A percentile compares a stretch with the other conserved stretches of the same genome.
These are phyloP conservation scores for Austrofundulus limnaeus DNA, from an alignment of 2,113 vertebrate species.

Conservation along the genomic window DNA sequence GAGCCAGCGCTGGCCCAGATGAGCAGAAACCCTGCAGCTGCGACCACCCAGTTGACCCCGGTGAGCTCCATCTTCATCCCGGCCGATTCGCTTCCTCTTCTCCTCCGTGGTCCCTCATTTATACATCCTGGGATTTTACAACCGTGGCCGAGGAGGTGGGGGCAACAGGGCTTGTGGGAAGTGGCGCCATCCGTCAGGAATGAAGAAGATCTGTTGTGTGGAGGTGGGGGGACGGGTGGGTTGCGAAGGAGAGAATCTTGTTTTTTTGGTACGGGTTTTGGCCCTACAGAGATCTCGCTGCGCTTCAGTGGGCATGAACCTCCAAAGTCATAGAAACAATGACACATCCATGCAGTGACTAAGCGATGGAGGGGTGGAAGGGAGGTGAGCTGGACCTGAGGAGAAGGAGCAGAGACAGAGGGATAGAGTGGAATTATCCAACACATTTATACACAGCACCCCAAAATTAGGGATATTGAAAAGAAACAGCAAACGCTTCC, in stretches of 20 bases:
- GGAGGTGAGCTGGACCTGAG: conserved; percentile 56
- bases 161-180: conserved; percentile 50
- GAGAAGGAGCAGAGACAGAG: conserved; percentile 6
- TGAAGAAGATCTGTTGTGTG: conserved; percentile 41
- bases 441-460: conserved; percentile 44
- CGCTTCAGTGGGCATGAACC: conserved; percentile 78
- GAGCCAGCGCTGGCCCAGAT: conserved; percentile 69
- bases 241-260: conserved; percentile 33
- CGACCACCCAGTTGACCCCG: conserved; percentile 52
- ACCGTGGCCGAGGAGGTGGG: conserved; percentile 58
- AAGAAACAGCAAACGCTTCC: no score
- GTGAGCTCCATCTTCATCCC: conserved; percentile 80
- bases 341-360: conserved; percentile 80
- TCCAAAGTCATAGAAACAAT: conserved; percentile 77
- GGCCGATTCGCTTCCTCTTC: conserved; percentile 32
- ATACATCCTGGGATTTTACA: conserved; percentile 67
- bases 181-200: conserved; percentile 54
- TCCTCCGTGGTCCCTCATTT: conserved; percentile 61
- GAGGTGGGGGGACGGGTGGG: conserved; percentile 14
- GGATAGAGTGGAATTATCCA: conserved; percentile 45
- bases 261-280: conserved; percentile 68
- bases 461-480: no score
- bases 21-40: conserved; percentile 64
- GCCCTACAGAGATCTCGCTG: conserved; percentile 68
- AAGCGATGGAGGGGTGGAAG: conserved; percentile 65